These are phyloP conservation scores for Eueides isabella DNA, from an alignment of 1,140 invertebrate genomes.

Conservation along the genomic window DNA sequence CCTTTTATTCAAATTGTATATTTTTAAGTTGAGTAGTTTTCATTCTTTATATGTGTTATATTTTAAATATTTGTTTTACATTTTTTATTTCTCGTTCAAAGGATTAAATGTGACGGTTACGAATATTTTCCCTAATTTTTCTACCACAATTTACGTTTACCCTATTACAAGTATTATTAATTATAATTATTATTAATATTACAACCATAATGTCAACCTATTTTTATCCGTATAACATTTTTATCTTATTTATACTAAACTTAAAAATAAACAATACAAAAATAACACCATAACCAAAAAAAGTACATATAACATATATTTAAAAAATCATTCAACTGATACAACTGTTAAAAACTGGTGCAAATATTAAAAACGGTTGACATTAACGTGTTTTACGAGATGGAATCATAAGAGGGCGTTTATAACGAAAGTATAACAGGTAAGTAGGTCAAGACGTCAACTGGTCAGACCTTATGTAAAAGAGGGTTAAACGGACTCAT, in stretches of 20 bases:
- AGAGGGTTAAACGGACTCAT: slow-evolving; percentile 34
- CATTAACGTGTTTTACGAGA: slow-evolving; percentile 29
- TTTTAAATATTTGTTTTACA: not conserved
- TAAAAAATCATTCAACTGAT: too few species aligned
- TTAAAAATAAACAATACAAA: not conserved
- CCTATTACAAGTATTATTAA: too few species aligned
- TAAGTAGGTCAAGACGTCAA: slow-evolving; percentile 37
- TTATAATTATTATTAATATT: not conserved
- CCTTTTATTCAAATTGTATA: too few species aligned
- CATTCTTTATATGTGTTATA: too few species aligned
- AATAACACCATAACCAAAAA: not conserved
- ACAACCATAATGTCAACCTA: too few species aligned
- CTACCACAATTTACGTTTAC: not conserved
- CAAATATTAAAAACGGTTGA: slow-evolving; percentile 26
- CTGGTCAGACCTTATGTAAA: slow-evolving; percentile 30
- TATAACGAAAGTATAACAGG: slow-evolving; percentile 29
- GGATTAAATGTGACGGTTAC: not conserved
- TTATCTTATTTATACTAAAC: too few species aligned
- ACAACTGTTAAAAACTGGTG: too few species aligned
- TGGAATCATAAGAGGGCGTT: slow-evolving; percentile 25
- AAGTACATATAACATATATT: too few species aligned
- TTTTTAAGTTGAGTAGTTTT: too few species aligned
- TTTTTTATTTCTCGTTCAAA: not conserved
- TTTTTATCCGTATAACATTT: too few species aligned
- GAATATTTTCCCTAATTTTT: slow-evolving; percentile 5